Conservation (phyloP, 2,888 invertebrate genomes). For the Hemistola chrysoprasaria region DNA sequence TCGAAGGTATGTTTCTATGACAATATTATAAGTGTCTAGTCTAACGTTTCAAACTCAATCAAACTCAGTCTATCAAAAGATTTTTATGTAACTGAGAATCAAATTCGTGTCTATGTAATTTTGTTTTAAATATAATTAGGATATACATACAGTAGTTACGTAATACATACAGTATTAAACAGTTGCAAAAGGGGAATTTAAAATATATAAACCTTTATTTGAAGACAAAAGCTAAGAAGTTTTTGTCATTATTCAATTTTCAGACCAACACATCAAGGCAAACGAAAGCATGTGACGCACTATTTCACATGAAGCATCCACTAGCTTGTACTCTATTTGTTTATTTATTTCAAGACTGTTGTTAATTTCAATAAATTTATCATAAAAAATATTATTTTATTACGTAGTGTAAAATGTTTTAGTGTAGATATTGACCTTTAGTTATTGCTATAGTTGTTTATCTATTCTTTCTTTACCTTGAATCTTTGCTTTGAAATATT, state of each 20-base stretch:
- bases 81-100: no score
- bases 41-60: no score
- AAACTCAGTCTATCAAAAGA: no score
- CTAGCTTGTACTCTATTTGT: conserved; percentile 21
- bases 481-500: conserved; percentile 23
- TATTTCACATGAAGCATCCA: conserved; percentile 54
- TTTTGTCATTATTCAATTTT: conserved; percentile 54
- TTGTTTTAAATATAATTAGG: no score
- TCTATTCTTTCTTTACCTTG: conserved; percentile 11
- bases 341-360: conserved; percentile 25
- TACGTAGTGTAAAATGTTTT: conserved; percentile 11
- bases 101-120: no score
- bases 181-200: no score
- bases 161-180: no score
- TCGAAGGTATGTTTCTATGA: conserved; percentile 73
- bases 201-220: no score
- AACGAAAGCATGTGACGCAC: conserved; percentile 66
- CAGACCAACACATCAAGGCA: conserved; percentile 68
- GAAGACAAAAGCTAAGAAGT: conserved; percentile 40
- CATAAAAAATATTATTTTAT: conserved; percentile 15
- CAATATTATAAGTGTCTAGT: no score
- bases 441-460: conserved; percentile 11
- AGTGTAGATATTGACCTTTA: conserved; percentile 9
- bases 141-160: no score
- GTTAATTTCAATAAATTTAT: conserved; percentile 23